Base-by-base conservation (phyloP, 64 coral and sea anemone genomes). In the Orbicella faveolata region DNA sequence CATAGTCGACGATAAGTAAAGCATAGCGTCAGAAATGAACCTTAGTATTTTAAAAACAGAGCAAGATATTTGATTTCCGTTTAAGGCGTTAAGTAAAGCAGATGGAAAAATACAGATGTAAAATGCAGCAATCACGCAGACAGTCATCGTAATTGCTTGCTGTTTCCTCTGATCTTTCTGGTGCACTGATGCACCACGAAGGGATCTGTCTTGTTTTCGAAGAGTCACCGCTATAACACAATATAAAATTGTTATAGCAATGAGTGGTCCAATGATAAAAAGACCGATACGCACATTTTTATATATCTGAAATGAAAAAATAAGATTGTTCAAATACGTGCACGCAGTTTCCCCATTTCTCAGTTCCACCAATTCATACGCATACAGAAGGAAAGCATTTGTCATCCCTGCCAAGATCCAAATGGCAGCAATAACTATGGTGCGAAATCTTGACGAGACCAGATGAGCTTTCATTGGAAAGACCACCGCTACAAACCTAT, bases 401-500 rank as follows among this genome's bases (percentile, higher is more conserved):
- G 2, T 15, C 15, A 59, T 59, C 55, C 0, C 11, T 74, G 33
- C 72, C 25, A 3, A 74, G 34, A 15, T 74, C 55, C 55, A 59
- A 59, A 15, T 36, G 3, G 26, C n/a, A 15, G 3, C 25, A 12
- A 74, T 34, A 74, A 11, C 26, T 25, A 34, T 34, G 26, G 0
- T 76, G 10, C 86, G 67, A 62, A 44, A 74, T 59, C 20, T 76
- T 18, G 72, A 34, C 6, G 72, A 61, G 41, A 72, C 48, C 7
- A 76, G 52, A 19, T 76, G 19, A 14, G 54, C 35, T 57, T 88
- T 88, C 20, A 57, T 76, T 33, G 86, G 86, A 57, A 75, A 88
- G 41, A 88, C 85, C 10, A 88, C 70, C 14, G 85, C 85, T 3
- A 88, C 26, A 34, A 88, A 88, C 0, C 85, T 44, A 59, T 88